These are phyloP conservation scores for Pachycephala philippinensis DNA, from an alignment of 2,113 vertebrate species.

Conservation along the genomic window DNA sequence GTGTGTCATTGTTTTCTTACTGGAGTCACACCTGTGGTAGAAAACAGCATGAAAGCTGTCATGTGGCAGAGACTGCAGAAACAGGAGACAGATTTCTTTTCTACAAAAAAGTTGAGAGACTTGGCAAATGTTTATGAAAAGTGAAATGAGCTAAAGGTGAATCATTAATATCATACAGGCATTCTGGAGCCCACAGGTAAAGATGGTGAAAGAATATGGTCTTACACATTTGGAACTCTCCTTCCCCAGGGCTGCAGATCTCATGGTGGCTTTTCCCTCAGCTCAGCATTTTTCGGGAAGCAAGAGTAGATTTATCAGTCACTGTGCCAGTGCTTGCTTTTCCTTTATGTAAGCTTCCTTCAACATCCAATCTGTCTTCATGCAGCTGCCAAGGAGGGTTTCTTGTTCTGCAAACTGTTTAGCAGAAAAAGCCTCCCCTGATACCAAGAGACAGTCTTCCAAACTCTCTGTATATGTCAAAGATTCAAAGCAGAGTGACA, in stretches of 20 bases:
- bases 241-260: neutral
- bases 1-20: neutral
- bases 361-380: neutral
- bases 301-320: neutral
- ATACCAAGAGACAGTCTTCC: neutral
- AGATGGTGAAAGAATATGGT: neutral
- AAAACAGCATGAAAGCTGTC: neutral
- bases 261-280: neutral
- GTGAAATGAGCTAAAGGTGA: neutral
- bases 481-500: neutral
- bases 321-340: constrained; percentile 24
- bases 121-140: neutral
- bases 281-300: constrained; percentile 13
- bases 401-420: constrained; percentile 31
- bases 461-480: neutral
- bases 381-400: constrained; percentile 21
- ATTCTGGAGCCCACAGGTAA: neutral
- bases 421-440: neutral
- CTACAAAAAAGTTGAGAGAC: neutral
- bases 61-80: neutral
- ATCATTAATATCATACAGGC: neutral
- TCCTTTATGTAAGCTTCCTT: constrained; percentile 2
- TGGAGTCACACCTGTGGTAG: neutral
- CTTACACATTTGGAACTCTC: neutral
- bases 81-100: neutral